phyloP scores from a whole-genome alignment of 2,888 invertebrate species.

The Heteromyza rotundicornis region DNA sequence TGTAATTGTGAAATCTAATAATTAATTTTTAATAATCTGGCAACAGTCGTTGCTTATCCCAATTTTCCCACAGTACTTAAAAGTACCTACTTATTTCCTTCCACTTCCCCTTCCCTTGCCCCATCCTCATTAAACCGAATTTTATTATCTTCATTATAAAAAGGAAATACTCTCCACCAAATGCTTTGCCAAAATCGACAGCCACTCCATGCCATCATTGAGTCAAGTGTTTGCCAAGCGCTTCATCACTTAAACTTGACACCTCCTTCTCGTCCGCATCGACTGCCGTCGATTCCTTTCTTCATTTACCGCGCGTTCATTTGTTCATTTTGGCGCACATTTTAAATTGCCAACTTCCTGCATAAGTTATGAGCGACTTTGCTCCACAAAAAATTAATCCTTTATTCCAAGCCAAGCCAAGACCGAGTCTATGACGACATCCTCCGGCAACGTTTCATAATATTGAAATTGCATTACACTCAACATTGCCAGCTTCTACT shows the following conservation, averaged over 20 bases:
- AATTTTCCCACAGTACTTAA: conserved; percentile 14
- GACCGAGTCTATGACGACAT: background rate
- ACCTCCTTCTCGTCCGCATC: background rate
- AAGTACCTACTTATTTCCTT: background rate
- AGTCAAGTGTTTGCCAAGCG: background rate
- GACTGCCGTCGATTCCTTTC: background rate
- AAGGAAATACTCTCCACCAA: no score
- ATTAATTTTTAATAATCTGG: background rate
- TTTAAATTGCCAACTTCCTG: conserved; percentile 27
- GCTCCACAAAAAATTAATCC: conserved; percentile 27
- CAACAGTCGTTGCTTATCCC: background rate
- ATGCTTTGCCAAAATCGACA: no score
- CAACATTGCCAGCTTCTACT: background rate
- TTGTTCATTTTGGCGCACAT: conserved; percentile 7
- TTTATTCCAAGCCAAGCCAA: conserved; percentile 17
- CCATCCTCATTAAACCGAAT: background rate
- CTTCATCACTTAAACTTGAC: conserved; percentile 20
- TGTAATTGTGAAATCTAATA: no score
- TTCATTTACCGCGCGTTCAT: background rate
- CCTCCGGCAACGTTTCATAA: conserved; percentile 2
- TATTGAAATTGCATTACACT: conserved; percentile 20
- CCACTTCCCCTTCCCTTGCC: background rate
- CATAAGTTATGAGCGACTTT: conserved; percentile 32
- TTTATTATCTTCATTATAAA: conserved; percentile 14
- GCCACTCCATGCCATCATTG: background rate